Conservation (phyloP, 2,888 invertebrate species). For the Drosophila fungiperda region DNA sequence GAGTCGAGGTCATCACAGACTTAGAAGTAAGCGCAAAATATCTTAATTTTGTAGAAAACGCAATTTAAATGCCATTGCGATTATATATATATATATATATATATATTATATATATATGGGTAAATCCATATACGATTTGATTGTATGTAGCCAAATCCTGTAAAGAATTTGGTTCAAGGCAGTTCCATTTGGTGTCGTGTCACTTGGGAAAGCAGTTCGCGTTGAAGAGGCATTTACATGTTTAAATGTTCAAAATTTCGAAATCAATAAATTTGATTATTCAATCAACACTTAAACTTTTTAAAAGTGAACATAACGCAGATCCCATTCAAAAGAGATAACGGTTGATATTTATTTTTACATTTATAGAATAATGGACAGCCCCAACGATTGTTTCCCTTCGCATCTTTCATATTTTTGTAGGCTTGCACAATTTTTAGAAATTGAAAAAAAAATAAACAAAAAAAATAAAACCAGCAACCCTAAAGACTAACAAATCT, state of each 20-base stretch:
- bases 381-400: neutral
- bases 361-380: neutral
- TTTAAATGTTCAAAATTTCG: neutral
- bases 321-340: neutral
- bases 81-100: slow-evolving; percentile 2
- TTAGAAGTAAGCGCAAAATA: slow-evolving; percentile 1
- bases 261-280: neutral
- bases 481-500: slow-evolving; percentile 40
- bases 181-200: neutral
- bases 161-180: neutral
- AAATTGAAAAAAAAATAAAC: slow-evolving; percentile 23
- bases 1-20: slow-evolving; percentile 26
- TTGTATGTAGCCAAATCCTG: neutral
- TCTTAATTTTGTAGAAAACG: slow-evolving; percentile 15
- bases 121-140: neutral
- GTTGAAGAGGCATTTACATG: neutral
- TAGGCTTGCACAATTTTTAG: slow-evolving; percentile 21
- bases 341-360: neutral
- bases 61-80: slow-evolving; percentile 29
- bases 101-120: neutral
- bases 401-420: neutral
- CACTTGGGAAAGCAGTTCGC: neutral
- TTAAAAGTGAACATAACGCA: neutral
- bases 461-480: slow-evolving; percentile 16
- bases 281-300: neutral